A percentile compares a stretch with the other conserved stretches of the same genome.
Conservation (phyloP, 2,888 invertebrate species). For the Chromoteleia sp. region DNA sequence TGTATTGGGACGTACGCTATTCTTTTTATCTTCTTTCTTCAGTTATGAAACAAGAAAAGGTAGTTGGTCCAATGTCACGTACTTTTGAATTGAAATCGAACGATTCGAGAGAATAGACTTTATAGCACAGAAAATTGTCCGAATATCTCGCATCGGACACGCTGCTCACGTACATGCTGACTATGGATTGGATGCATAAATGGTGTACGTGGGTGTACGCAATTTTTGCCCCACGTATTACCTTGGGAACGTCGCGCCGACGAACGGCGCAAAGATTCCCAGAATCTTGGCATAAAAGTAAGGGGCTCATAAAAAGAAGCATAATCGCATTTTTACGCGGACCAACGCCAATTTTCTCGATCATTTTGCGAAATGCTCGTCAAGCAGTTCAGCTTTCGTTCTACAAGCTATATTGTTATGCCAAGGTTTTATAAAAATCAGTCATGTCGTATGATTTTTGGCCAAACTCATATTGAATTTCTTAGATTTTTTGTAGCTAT, state of each 20-base stretch:
- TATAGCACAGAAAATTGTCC: conserved; percentile 71
- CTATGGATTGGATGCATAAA: conserved; percentile 77
- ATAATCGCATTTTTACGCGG: conserved; percentile 65
- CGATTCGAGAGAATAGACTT: conserved; percentile 70
- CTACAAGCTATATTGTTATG: conserved; percentile 42
- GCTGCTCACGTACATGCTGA: conserved; percentile 76
- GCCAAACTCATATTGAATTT: background rate
- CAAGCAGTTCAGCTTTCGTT: conserved; percentile 49
- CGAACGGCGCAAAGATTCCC: conserved; percentile 60
- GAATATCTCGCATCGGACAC: conserved; percentile 73
- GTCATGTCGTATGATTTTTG: conserved; percentile 12
- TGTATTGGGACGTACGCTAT: conserved; percentile 6
- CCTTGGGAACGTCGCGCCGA: conserved; percentile 57
- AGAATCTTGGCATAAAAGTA: conserved; percentile 64
- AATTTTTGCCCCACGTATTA: conserved; percentile 74
- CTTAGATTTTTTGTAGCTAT: background rate
- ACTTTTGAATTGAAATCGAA: conserved; percentile 69
- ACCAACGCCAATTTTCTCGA: conserved; percentile 60
- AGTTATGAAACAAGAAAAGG: conserved; percentile 62
- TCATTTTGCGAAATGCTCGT: conserved; percentile 55
- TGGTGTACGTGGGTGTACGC: conserved; percentile 77
- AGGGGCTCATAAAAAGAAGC: conserved; percentile 59
- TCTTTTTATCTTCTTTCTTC: conserved; percentile 33
- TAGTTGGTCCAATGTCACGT: conserved; percentile 64
- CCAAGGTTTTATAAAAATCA: conserved; percentile 27